These are phyloP conservation scores for Entelurus aequoreus DNA, from an alignment of 2,113 vertebrate species.

Conservation along the genomic window DNA sequence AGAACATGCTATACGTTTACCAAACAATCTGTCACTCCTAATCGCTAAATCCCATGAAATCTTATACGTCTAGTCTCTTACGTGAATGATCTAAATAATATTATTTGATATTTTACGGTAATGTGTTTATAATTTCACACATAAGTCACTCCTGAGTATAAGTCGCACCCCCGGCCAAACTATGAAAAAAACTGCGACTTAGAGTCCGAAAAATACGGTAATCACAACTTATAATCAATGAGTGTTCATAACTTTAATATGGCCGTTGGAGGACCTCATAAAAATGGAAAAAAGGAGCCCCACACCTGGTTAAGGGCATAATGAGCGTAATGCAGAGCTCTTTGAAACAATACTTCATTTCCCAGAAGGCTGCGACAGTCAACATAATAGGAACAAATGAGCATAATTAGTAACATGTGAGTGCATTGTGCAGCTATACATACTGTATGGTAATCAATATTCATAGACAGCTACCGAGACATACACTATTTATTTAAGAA, in stretches of 20 bases:
- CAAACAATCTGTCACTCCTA: too few relatives aligned
- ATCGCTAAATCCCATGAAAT: too few relatives aligned
- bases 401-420: slow-evolving; percentile 11
- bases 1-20: too few relatives aligned
- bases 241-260: background rate
- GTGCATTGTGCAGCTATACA: background rate
- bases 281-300: background rate
- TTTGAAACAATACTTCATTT: slow-evolving; percentile 47
- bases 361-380: slow-evolving; percentile 26
- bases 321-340: slow-evolving; percentile 25
- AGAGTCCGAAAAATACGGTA: too few relatives aligned
- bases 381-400: slow-evolving; percentile 27
- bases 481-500: background rate
- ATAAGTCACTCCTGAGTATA: too few relatives aligned
- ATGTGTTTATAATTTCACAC: too few relatives aligned
- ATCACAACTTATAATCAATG: too few relatives aligned
- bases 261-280: background rate
- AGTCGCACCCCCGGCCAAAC: too few relatives aligned
- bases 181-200: too few relatives aligned
- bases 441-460: slow-evolving; percentile 1
- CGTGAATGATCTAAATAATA: too few relatives aligned
- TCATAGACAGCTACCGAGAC: background rate
- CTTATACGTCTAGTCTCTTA: too few relatives aligned
- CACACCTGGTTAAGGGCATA: background rate
- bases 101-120: too few relatives aligned